Base-by-base conservation (phyloP, 2,888 invertebrate species). In the Hydropsyche betteni region DNA sequence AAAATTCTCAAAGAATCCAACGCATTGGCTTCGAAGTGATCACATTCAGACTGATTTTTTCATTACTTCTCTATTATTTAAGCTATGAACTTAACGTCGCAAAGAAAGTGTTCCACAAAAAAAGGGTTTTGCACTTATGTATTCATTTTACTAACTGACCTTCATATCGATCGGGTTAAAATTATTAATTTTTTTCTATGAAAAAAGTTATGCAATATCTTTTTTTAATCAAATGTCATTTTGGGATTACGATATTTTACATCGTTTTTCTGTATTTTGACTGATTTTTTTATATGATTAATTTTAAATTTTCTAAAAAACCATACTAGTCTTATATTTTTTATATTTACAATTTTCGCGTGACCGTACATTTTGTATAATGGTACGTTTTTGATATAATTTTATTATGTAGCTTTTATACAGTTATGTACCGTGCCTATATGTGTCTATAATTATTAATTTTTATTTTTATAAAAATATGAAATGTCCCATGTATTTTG, bases 1-100 rank as follows among this genome's bases (percentile, higher is more conserved):
- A 74, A 52, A 58, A 72, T 72, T 14, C 44, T 72, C n/a, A 72
- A 72, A 58, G 72, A 72, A 36, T 72, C 72, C 16, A 58, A 55
- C 4, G 50, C 34, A 5, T 72, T 34, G 55, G 12, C 12, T 24
- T 55, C 55, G 12, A 70, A 55, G 72, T 72, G 72, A 61, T 72
- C 55, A 14, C 10, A 36, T 24, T 8, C 55, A 72, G 72, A 72
- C 72, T 72, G 72, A 72, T 72, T 72, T 72, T 33, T 38, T 36
- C 10, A 8, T 44, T 44, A 44, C 44, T 44, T 4, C 24, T 24
- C 24, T 24, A 24, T 24, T 24, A 10, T 44, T 44, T 44, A 44
- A 44, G 44, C 10, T 44, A 44, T 44, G 0, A 44, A 44, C 6
- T 8, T 44, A 8, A 44, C 24, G 24, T 24, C 24, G 24, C 24